phyloP scores from a whole-genome alignment of 2,113 vertebrate genomes.

The Oenanthe oenanthe region DNA sequence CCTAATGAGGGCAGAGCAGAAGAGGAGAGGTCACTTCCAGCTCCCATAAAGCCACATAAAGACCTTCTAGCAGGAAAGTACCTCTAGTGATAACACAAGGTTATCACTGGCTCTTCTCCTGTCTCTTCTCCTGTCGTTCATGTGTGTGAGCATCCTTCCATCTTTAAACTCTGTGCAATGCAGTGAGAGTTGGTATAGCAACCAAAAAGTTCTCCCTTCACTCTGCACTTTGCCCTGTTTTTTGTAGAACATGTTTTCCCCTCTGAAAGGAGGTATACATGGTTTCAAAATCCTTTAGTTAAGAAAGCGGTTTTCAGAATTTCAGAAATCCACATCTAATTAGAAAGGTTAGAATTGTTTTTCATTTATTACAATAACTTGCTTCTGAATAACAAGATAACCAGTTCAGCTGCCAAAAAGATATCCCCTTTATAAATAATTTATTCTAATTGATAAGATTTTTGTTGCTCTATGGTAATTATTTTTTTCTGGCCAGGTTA shows the following conservation, averaged over 20 bases:
- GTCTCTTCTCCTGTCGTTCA: neutral
- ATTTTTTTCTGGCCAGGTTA: neutral
- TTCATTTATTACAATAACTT: neutral
- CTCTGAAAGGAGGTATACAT: neutral
- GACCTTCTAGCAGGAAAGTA: neutral
- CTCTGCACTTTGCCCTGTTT: neutral
- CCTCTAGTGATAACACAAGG: neutral
- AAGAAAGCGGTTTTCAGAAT: neutral
- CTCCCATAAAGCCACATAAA: neutral
- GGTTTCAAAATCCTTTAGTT: neutral
- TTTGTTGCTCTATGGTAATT: neutral
- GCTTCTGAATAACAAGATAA: neutral
- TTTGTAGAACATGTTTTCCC: neutral
- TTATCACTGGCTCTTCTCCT: neutral
- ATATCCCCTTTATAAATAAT: neutral
- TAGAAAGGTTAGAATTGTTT: neutral
- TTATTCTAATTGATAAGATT: neutral
- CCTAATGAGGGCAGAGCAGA: neutral
- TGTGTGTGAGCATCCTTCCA: neutral
- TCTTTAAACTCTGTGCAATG: neutral
- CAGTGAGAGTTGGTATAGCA: neutral
- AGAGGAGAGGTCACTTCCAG: neutral
- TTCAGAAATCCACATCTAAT: neutral
- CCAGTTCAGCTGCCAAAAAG: neutral
- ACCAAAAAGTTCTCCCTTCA: neutral